A percentile compares a stretch with the other conserved stretches of the same genome.
These are phyloP conservation scores for Agriotes lineatus DNA, from an alignment of 2,888 invertebrate species.

Conservation along the genomic window DNA sequence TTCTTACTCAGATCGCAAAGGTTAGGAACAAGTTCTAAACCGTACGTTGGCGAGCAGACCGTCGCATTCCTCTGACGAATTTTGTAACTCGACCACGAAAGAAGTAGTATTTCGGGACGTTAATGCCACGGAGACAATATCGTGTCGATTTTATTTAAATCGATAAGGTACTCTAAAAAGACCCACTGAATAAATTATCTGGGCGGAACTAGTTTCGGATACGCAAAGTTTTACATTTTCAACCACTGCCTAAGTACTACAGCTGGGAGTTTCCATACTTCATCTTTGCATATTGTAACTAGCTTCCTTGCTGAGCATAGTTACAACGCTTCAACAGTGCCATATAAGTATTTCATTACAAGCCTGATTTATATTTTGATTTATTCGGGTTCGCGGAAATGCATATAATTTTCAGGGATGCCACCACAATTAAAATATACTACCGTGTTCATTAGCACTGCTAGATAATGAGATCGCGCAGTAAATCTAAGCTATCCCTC, in stretches of 20 bases:
- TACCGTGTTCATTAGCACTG: constrained; percentile 27
- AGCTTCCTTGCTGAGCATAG: constrained; percentile 29
- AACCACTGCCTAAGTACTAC: too few species aligned
- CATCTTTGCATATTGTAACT: constrained; percentile 27
- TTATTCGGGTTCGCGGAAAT: constrained; percentile 32
- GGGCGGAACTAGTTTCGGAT: too few species aligned
- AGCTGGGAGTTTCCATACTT: background rate
- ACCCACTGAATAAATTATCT: too few species aligned
- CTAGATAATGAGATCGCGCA: constrained; percentile 22
- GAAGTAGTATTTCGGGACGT: constrained; percentile 16
- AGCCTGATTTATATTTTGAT: constrained; percentile 61
- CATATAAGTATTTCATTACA: constrained; percentile 67
- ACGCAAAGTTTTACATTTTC: too few species aligned
- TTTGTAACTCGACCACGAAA: constrained; percentile 29
- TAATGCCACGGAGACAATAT: background rate
- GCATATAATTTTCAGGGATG: constrained; percentile 35
- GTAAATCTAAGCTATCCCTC: constrained; percentile 10
- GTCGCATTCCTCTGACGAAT: constrained; percentile 38
- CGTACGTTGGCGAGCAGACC: constrained; percentile 26
- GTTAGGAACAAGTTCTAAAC: constrained; percentile 28
- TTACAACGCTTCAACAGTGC: constrained; percentile 29
- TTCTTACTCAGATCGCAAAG: constrained; percentile 15
- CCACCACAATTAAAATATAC: constrained; percentile 30
- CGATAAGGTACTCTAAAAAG: too few species aligned
- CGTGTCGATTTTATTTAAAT: too few species aligned